Evolutionary conservation across 2,888 invertebrate species (phyloP), one percentile per base, ranked within the genome.

Genomic region (Eupithecia abbreviata): DNA sequence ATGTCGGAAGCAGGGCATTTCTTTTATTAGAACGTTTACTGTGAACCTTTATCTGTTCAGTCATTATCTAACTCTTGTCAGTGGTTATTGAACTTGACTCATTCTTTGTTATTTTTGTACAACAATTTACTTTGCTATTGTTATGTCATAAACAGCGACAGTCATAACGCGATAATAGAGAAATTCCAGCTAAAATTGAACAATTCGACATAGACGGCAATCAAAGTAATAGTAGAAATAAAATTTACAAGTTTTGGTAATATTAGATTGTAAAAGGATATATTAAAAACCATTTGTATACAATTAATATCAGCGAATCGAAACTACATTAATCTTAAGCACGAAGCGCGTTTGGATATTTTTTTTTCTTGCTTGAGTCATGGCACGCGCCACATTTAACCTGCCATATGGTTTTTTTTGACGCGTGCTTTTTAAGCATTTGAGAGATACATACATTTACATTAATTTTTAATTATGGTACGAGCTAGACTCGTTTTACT

Each of bases 351-450:
- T 80, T 82, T 83, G 72, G 78, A 84, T 84, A 84, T 84, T 78
- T 84, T 84, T 85, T 85, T 84, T 80, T 83, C 71, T 77, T 67
- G 76, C 77, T 82, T 87, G 85, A 86, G 82, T 88, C 86, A 88
- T 82, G 87, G 88, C 88, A 87, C 88, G 88, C 85, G 88, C 85
- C 83, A 71, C 43, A 76, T 72, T 76, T 77, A 68, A 43, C 67
- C 9, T 70, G 78, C 78, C 42, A 76, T 80, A 79, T 78, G 80
- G 77, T 75, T 68, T 74, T 77, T 75, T 68, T 74, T 77, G 74
- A 75, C 74, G 74, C 70, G 76, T 77, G 74, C 74, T 74, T 71
- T 75, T 71, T 77, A 42, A 68, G 45, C n/a, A 45, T 68, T 68
- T 45, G 45, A 45, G 13, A 43, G 68, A 68, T 71, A 67, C 49